A percentile compares a stretch with the other conserved stretches of the same genome.
These are phyloP conservation scores for Brachypodius melanocephalos DNA, from an alignment of 2,113 vertebrate species.

Conservation along the genomic window DNA sequence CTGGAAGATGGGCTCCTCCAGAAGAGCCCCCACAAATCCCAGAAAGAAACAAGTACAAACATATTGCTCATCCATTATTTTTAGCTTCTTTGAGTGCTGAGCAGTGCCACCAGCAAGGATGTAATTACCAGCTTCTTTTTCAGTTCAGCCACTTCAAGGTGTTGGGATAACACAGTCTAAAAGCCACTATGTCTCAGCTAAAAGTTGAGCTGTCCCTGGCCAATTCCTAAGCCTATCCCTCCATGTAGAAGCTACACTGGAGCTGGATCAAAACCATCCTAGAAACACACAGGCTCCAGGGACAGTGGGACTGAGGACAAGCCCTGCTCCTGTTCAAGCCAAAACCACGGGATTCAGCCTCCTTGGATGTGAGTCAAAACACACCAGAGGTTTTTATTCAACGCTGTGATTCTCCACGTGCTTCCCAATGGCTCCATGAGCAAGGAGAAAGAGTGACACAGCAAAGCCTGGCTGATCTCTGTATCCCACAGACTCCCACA, in stretches of 20 bases:
- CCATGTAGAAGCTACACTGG: background rate
- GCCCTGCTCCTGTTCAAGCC: background rate
- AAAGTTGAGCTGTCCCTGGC: background rate
- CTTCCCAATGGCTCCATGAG: rapidly evolving
- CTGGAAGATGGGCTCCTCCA: background rate
- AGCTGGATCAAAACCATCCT: background rate
- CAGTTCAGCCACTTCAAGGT: background rate
- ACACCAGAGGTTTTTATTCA: background rate
- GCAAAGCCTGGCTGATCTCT: background rate
- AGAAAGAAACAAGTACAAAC: background rate
- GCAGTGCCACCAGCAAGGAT: background rate
- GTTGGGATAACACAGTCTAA: background rate
- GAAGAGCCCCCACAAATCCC: background rate
- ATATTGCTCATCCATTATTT: background rate
- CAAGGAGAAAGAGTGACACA: background rate
- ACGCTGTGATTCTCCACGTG: background rate
- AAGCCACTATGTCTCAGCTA: background rate
- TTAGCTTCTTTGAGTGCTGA: background rate
- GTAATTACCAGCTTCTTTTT: background rate
- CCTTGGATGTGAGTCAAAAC: background rate
- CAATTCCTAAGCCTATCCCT: background rate
- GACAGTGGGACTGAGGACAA: background rate
- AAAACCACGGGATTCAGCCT: background rate
- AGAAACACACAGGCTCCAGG: background rate
- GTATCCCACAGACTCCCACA: background rate